Conservation (phyloP, 2,113 vertebrate species). For the Lasiurus cinereus region DNA sequence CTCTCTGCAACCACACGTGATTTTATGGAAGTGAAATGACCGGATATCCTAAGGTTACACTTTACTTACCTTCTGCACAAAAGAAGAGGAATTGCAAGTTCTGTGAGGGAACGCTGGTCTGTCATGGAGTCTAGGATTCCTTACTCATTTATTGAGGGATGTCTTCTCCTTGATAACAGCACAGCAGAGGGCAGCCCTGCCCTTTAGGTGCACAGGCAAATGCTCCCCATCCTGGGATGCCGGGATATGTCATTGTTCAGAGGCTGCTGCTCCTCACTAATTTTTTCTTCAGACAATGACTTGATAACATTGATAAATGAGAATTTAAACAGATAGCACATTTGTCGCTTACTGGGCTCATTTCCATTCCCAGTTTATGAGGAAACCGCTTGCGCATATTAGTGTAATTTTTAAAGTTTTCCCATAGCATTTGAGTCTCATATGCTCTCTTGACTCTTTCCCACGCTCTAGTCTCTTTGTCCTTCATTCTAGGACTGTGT, state of each 20-base stretch:
- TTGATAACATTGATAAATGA: constrained; percentile 31
- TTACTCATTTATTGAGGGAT: neutral
- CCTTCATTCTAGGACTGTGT: neutral
- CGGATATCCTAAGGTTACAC: neutral
- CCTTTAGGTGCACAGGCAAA: neutral
- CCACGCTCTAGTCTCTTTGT: neutral
- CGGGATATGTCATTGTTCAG: neutral
- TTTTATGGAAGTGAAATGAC: constrained; percentile 32
- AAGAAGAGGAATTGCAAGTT: neutral
- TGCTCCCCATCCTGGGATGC: neutral
- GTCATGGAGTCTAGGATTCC: neutral
- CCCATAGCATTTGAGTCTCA: neutral
- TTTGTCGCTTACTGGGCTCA: neutral
- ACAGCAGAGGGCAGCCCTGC: neutral
- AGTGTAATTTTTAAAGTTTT: neutral
- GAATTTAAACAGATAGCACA: neutral
- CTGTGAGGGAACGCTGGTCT: neutral
- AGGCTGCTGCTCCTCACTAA: neutral
- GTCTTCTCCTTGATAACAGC: neutral
- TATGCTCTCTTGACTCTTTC: neutral
- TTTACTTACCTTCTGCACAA: neutral
- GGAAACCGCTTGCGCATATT: neutral
- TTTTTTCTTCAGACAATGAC: neutral
- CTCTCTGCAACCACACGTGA: neutral
- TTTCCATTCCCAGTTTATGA: constrained; percentile 1